These are phyloP conservation scores for Dinoponera quadriceps DNA, from an alignment of 1,140 invertebrate genomes.

Conservation along the genomic window DNA sequence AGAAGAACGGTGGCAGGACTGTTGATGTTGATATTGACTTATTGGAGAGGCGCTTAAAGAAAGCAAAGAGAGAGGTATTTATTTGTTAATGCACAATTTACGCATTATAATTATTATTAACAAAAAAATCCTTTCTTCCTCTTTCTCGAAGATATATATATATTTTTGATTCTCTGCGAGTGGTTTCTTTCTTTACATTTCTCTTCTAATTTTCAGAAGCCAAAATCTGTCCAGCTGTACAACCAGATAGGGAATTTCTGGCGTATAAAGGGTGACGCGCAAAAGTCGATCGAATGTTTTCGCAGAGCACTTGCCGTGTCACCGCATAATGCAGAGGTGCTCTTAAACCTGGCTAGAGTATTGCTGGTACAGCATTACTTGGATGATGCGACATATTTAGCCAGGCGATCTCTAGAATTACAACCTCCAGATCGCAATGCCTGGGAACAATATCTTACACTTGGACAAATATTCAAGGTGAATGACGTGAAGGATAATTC, in stretches of 20 bases:
- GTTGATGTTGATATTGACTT: conserved; percentile 92
- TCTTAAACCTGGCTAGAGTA: conserved; percentile 94
- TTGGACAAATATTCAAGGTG: conserved; percentile 93
- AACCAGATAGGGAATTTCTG: conserved; percentile 96
- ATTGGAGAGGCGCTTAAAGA: conserved; percentile 91
- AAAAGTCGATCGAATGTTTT: conserved; percentile 95
- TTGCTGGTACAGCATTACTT: conserved; percentile 94
- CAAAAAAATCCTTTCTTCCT: too few relatives aligned
- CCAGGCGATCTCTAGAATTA: conserved; percentile 90
- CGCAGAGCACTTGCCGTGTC: conserved; percentile 93
- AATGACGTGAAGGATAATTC: conserved; percentile 22
- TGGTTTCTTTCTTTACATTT: background rate
- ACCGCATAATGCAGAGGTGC: conserved; percentile 94
- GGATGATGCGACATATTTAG: conserved; percentile 95
- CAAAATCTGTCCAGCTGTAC: conserved; percentile 93
- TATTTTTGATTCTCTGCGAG: background rate
- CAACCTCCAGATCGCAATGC: conserved; percentile 93
- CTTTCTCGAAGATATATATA: background rate
- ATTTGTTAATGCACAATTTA: conserved; percentile 38
- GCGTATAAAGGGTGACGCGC: conserved; percentile 94
- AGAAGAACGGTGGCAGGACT: conserved; percentile 89
- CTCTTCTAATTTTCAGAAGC: conserved; percentile 87
- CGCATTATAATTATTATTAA: too few relatives aligned
- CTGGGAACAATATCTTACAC: conserved; percentile 96
- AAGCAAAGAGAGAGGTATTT: conserved; percentile 91